Percentiles rank a stretch among this genome's conserved stretches.
Evolutionary conservation across 2,113 vertebrate genomes (phyloP).

Genomic region (Pao palembangensis): DNA sequence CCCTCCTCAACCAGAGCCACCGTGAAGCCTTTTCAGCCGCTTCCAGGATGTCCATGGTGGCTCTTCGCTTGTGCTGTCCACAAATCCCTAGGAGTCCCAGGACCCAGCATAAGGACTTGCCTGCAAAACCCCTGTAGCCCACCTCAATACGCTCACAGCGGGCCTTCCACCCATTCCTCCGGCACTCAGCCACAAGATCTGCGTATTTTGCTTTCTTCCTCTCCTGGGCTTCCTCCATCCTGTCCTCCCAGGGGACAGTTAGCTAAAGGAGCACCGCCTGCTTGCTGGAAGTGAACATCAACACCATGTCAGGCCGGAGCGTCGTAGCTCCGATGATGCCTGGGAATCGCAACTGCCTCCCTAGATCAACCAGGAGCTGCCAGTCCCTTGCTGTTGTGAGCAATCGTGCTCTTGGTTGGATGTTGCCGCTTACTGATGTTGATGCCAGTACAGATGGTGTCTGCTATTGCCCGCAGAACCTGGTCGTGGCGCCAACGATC

Average conservation of each 20-base stretch:
- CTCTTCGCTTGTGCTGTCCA: background rate
- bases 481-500: background rate
- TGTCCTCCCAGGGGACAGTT: background rate
- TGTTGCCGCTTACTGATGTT: background rate
- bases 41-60: background rate
- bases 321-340: background rate
- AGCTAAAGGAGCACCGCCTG: background rate
- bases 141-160: background rate
- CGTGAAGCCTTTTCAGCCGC: background rate
- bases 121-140: background rate
- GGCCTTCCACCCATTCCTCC: constrained; percentile 4
- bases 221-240: background rate
- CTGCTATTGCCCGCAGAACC: background rate
- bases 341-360: background rate
- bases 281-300: background rate
- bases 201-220: background rate
- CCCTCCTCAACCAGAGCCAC: background rate
- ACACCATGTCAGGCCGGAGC: background rate
- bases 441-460: background rate
- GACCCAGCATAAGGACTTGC: background rate
- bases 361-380: background rate
- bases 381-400: background rate
- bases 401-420: background rate
- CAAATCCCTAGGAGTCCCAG: background rate
- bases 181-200: background rate